Base-by-base conservation (phyloP, 2,113 vertebrate species). In the Phasianus colchicus region DNA sequence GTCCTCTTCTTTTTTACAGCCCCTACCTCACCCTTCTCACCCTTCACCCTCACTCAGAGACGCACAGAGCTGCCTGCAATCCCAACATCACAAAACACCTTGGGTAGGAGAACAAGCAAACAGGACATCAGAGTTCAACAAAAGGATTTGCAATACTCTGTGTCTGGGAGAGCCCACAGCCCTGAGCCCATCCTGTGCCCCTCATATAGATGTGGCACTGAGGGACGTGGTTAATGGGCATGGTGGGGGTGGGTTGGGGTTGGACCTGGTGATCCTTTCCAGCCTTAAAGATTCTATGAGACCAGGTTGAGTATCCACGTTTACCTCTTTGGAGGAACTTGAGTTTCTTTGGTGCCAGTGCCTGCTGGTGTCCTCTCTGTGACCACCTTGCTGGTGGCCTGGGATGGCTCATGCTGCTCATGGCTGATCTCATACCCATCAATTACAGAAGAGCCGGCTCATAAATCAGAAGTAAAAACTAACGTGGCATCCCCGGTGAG, bases 401-500 rank as follows among this genome's bases (percentile, higher is more conserved):
- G 27, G 69, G 36, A 5, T 32, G 48, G 36, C 29, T 50, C 22
- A 1, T 17, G 2, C 14, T 40, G 21, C 10, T 58, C 11, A 1
- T 27, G 42, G 40, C 74, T 83, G 71, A 32, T 79, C 38, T 65
- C 57, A 16, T 0, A 1, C 40, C 91, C 91, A 36, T 84, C 78
- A 84, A 86, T 95, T 89, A 32, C 40, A 24, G 66, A 24, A 47
- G 21, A 74, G 40, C 83, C 72, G 15, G 42, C 69, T 88, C 95
- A 60, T 93, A 83, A 90, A 96, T 95, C 93, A 94, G 92, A 64
- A 66, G 48, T 29, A 90, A 87, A 52, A 92, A 88, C 69, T 38
- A 86, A 83, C 60, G 34, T 60, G 88, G 92, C 76, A 11, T 91
- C 89, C 63, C 93, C 54, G 90, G 90, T 55, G 92, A 93, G 83